Evolutionary conservation across 2,797 vertebrate genomes (phyloP).

Genomic region (Spinus olivaceus): DNA sequence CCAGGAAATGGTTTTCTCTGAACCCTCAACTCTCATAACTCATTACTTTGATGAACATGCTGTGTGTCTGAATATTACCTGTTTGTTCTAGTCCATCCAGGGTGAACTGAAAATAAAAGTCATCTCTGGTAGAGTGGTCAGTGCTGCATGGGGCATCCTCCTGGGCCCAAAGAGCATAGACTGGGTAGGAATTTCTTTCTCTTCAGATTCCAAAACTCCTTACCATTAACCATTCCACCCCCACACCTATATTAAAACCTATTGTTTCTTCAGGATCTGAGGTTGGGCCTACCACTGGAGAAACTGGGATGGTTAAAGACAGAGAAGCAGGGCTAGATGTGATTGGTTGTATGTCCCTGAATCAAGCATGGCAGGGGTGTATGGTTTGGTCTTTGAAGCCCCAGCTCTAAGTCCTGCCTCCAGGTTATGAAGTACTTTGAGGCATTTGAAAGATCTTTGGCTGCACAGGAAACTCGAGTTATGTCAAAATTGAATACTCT

Average conservation of each 20-base stretch:
- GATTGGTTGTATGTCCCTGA: fast-evolving
- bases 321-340: background rate
- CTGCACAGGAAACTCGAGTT: background rate
- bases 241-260: fast-evolving
- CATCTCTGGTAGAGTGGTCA: fast-evolving
- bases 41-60: background rate
- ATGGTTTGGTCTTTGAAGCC: background rate
- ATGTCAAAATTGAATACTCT: background rate
- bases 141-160: background rate
- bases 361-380: background rate
- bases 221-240: fast-evolving
- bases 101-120: background rate
- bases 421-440: background rate
- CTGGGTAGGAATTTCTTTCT: background rate
- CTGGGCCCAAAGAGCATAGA: background rate
- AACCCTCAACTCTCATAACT: background rate
- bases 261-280: background rate
- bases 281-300: background rate
- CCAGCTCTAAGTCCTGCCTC: background rate
- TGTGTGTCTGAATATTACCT: background rate
- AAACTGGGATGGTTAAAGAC: background rate
- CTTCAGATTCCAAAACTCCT: background rate
- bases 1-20: background rate
- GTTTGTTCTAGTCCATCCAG: background rate
- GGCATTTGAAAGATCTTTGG: background rate